phyloP scores from a whole-genome alignment of 2,113 vertebrate genomes.

The Microtus ochrogaster region DNA sequence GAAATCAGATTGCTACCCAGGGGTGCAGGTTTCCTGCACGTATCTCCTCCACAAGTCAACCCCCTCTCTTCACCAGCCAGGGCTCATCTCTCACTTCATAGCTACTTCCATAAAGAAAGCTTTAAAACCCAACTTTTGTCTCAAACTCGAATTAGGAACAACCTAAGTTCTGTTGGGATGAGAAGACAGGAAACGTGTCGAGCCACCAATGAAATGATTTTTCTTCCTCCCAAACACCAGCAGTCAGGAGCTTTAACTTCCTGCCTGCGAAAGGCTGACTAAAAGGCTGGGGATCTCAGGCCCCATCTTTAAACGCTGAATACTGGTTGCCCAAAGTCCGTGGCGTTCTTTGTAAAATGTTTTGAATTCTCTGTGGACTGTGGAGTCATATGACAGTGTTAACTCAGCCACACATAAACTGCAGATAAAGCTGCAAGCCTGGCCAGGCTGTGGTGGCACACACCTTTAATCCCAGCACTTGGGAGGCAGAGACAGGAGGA shows the following conservation, averaged over 20 bases:
- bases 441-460: too few relatives aligned
- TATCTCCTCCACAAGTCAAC: background rate
- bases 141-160: background rate
- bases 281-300: background rate
- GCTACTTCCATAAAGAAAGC: conserved; percentile 11
- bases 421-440: background rate
- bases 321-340: background rate
- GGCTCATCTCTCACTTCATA: background rate
- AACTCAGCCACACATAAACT: background rate
- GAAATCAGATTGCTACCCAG: conserved; percentile 29
- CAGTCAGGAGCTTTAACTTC: background rate
- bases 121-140: background rate
- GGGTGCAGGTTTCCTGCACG: conserved; percentile 52
- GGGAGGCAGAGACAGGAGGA: too few relatives aligned
- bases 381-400: background rate
- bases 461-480: too few relatives aligned
- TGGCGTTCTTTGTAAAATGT: background rate
- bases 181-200: background rate
- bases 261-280: background rate
- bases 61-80: background rate
- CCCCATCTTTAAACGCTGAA: background rate
- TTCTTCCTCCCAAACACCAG: background rate
- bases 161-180: background rate
- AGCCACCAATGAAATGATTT: conserved; percentile 12
- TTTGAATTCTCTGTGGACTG: background rate